A percentile compares a stretch with the other conserved stretches of the same genome.
Evolutionary conservation across 1,140 invertebrate species (phyloP).

Genomic region (Euwallacea fornicatus): DNA sequence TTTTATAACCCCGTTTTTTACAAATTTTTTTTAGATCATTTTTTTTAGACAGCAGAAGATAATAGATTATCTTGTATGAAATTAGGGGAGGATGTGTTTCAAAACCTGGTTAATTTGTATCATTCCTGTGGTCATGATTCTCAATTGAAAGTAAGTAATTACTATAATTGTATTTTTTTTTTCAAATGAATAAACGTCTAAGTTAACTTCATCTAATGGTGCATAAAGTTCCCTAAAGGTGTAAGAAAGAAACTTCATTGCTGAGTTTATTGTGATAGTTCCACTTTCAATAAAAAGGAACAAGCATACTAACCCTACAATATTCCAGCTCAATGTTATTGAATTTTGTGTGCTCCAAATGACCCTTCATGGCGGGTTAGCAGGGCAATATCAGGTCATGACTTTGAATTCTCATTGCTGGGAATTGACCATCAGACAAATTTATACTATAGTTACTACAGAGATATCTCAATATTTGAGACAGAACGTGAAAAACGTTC

Average conservation of each 20-base stretch:
- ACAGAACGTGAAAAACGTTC: conserved; percentile 31
- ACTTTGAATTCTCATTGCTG: conserved; percentile 44
- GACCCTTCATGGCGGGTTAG: conserved; percentile 43
- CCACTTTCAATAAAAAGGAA: background rate
- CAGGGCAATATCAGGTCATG: conserved; percentile 40
- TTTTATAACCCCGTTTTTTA: background rate
- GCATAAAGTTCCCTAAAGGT: background rate
- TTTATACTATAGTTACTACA: conserved; percentile 38
- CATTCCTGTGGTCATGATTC: conserved; percentile 36
- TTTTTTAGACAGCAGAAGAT: conserved; percentile 47
- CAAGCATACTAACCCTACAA: conserved; percentile 1
- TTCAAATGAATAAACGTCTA: background rate
- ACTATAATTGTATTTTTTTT: conserved; percentile 23
- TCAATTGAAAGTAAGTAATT: conserved; percentile 32
- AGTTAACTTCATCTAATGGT: background rate
- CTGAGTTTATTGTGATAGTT: too few species aligned
- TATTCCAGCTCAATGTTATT: conserved; percentile 41
- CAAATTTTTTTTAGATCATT: background rate
- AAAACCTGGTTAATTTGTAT: conserved; percentile 41
- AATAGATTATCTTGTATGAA: conserved; percentile 45
- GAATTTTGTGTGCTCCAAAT: conserved; percentile 49
- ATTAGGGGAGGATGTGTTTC: conserved; percentile 46
- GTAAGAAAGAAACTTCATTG: too few species aligned
- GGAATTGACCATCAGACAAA: conserved; percentile 40
- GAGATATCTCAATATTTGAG: conserved; percentile 41